These are phyloP conservation scores for Chaetogeoica ovagalla DNA, from an alignment of 2,888 invertebrate species.

Conservation along the genomic window DNA sequence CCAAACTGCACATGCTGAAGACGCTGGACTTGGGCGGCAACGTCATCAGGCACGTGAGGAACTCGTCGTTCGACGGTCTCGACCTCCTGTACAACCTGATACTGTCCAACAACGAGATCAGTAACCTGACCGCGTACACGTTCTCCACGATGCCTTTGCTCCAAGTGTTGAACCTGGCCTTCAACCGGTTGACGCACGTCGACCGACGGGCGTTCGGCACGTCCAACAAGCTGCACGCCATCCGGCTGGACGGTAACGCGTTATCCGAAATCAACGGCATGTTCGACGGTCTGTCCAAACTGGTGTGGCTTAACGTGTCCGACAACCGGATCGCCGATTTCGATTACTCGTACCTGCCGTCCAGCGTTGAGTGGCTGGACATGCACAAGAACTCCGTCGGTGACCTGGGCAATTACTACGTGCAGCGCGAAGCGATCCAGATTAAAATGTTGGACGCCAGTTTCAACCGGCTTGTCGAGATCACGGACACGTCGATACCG, in stretches of 20 bases:
- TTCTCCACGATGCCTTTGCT: slow-evolving; percentile 78
- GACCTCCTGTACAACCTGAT: slow-evolving; percentile 83
- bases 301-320: slow-evolving; percentile 88
- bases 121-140: slow-evolving; percentile 77
- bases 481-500: slow-evolving; percentile 77
- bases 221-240: slow-evolving; percentile 79
- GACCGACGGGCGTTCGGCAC: slow-evolving; percentile 81
- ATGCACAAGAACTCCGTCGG: slow-evolving; percentile 83
- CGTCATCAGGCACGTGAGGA: slow-evolving; percentile 77
- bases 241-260: slow-evolving; percentile 83
- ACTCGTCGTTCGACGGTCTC: slow-evolving; percentile 81
- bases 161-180: slow-evolving; percentile 84
- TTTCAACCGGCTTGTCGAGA: slow-evolving; percentile 81
- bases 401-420: slow-evolving; percentile 77
- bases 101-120: slow-evolving; percentile 84
- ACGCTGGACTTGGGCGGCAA: slow-evolving; percentile 92
- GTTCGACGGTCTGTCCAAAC: slow-evolving; percentile 78
- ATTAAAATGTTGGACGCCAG: slow-evolving; percentile 85
- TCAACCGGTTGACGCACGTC: slow-evolving; percentile 77
- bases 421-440: slow-evolving; percentile 70
- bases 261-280: slow-evolving; percentile 80
- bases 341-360: slow-evolving; percentile 85
- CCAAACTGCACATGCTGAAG: slow-evolving; percentile 81
- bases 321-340: slow-evolving; percentile 88
- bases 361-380: slow-evolving; percentile 84